Evolutionary conservation across 2,888 invertebrate species (phyloP).

Genomic region (Spicauda simplicius): DNA sequence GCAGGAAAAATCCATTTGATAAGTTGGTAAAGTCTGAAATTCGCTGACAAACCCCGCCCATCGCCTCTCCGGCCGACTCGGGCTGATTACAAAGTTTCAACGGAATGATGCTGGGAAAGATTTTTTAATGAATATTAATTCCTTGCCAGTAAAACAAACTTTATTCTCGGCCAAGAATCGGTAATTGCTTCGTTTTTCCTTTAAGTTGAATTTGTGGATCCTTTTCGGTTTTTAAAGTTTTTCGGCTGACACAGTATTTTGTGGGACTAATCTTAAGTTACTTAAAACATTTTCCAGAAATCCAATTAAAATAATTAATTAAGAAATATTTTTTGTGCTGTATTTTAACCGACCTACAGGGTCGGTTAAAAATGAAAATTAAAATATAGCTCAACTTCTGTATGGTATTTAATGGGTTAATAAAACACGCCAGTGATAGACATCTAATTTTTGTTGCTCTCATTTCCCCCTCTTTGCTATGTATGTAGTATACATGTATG

Average conservation of each 20-base stretch:
- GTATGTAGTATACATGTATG: no score
- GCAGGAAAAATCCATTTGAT: constrained; percentile 69
- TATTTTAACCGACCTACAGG: no score
- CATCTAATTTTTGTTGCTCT: no score
- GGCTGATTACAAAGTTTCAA: constrained; percentile 80
- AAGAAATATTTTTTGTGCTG: neutral
- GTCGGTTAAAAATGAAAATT: no score
- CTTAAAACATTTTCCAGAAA: constrained; percentile 2
- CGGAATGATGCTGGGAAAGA: constrained; percentile 76
- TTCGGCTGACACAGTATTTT: constrained; percentile 43
- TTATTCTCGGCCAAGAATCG: constrained; percentile 70
- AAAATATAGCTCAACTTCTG: no score
- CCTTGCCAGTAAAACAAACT: constrained; percentile 79
- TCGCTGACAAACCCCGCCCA: constrained; percentile 62
- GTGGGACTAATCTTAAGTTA: constrained; percentile 35
- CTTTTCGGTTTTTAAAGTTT: constrained; percentile 56
- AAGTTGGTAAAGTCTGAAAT: constrained; percentile 69
- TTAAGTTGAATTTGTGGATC: constrained; percentile 65
- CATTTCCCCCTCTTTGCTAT: no score
- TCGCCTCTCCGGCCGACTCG: constrained; percentile 52
- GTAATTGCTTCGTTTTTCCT: constrained; percentile 77
- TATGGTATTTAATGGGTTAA: no score
- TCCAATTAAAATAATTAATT: neutral
- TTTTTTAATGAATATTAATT: constrained; percentile 85
- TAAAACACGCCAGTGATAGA: no score